Percentiles rank a stretch among this genome's conserved stretches.
Conservation (phyloP, 2,113 vertebrate genomes). For the Herpetotheres cachinnans region DNA sequence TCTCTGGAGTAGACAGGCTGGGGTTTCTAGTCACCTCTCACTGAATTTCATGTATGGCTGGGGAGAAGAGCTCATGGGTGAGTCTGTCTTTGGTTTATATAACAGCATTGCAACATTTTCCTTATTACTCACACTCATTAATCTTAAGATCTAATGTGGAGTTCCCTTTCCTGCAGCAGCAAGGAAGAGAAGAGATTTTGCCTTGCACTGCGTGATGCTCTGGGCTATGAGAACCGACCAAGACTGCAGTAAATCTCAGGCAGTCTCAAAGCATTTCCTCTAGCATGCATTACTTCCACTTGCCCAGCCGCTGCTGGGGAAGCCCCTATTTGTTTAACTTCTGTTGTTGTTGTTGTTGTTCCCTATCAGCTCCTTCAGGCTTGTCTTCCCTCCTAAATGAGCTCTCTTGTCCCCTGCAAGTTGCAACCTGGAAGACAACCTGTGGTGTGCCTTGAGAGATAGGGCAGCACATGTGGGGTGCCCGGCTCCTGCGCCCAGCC, state of each 20-base stretch:
- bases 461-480: fast-evolving
- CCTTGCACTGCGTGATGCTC: background rate
- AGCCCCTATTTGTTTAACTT: background rate
- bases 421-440: background rate
- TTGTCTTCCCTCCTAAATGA: background rate
- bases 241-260: background rate
- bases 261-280: background rate
- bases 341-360: background rate
- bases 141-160: background rate
- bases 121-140: background rate
- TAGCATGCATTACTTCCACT: background rate
- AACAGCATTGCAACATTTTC: background rate
- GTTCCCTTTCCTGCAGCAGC: background rate
- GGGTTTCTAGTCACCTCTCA: background rate
- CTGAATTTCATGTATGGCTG: background rate
- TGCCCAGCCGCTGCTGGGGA: background rate
- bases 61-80: background rate
- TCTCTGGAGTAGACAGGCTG: background rate
- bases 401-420: background rate
- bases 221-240: background rate
- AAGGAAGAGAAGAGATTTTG: background rate
- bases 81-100: background rate
- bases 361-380: background rate
- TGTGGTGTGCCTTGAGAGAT: no score
- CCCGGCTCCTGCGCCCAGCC: fast-evolving